A percentile compares a stretch with the other conserved stretches of the same genome.
Conservation (phyloP, 2,888 invertebrate genomes). For the Plebejus argus region DNA sequence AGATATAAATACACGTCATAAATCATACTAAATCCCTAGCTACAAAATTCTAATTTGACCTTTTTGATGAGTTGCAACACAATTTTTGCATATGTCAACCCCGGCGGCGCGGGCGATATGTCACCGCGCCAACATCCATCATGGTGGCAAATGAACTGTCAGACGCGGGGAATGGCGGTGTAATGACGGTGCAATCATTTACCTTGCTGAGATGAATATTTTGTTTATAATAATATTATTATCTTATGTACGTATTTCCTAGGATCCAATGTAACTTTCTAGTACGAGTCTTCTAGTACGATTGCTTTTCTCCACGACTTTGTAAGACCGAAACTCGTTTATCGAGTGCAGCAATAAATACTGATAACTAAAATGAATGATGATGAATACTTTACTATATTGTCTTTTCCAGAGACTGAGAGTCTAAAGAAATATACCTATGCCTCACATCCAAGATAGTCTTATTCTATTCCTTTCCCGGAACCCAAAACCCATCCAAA, state of each 20-base stretch:
- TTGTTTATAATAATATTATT: background rate
- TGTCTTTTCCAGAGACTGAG: too few relatives aligned
- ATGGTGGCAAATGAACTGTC: constrained; percentile 78
- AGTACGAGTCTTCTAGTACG: too few relatives aligned
- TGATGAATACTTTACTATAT: too few relatives aligned
- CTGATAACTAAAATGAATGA: too few relatives aligned
- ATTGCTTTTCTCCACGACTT: too few relatives aligned
- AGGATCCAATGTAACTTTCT: background rate
- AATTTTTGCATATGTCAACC: constrained; percentile 80
- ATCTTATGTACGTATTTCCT: background rate
- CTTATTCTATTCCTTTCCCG: too few relatives aligned
- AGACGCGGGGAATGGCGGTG: constrained; percentile 63
- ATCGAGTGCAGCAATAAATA: too few relatives aligned
- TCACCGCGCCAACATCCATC: constrained; percentile 70
- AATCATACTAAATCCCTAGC: constrained; percentile 44
- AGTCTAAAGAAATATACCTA: too few relatives aligned
- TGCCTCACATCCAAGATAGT: too few relatives aligned
- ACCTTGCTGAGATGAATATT: constrained; percentile 12
- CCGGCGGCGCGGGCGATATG: constrained; percentile 64
- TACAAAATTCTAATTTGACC: constrained; percentile 59
- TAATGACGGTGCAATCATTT: constrained; percentile 50
- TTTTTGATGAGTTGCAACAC: constrained; percentile 73
- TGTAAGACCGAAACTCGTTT: too few relatives aligned
- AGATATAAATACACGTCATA: constrained; percentile 32
- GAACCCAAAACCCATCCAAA: too few relatives aligned